phyloP scores from a whole-genome alignment of 1,140 invertebrate species.

The Rhynchophorus ferrugineus region DNA sequence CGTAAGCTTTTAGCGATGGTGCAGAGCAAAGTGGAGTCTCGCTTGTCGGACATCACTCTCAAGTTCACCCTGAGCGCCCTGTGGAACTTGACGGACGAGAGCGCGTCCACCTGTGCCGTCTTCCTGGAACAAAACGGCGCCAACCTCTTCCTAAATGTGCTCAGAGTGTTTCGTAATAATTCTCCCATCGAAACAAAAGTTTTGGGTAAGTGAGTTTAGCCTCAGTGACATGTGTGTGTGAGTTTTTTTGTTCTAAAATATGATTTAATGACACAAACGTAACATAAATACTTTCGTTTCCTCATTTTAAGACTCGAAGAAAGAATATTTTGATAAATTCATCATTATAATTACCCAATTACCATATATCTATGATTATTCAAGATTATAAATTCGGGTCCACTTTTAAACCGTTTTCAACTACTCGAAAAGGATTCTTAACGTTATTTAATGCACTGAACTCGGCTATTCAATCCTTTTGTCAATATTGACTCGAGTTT shows the following conservation, averaged over 20 bases:
- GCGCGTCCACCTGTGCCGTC: slow-evolving; percentile 62
- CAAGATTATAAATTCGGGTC: too few relatives aligned
- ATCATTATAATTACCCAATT: too few relatives aligned
- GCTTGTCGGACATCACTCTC: slow-evolving; percentile 64
- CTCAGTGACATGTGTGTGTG: neutral
- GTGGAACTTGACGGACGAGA: slow-evolving; percentile 79
- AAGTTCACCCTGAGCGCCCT: slow-evolving; percentile 75
- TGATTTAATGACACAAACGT: neutral
- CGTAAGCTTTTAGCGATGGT: slow-evolving; percentile 65
- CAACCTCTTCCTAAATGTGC: slow-evolving; percentile 59
- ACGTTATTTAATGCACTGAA: too few relatives aligned
- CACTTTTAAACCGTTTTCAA: too few relatives aligned
- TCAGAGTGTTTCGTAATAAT: slow-evolving; percentile 56
- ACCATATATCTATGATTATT: too few relatives aligned
- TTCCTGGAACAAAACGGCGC: slow-evolving; percentile 67
- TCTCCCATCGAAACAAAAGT: slow-evolving; percentile 73
- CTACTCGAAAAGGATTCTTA: too few relatives aligned
- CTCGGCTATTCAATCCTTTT: too few relatives aligned
- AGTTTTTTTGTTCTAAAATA: neutral
- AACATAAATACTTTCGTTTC: too few relatives aligned
- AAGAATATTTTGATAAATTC: too few relatives aligned
- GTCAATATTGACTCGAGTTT: too few relatives aligned
- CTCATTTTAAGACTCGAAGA: too few relatives aligned
- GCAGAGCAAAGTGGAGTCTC: slow-evolving; percentile 51
- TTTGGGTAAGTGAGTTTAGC: slow-evolving; percentile 42